Evolutionary conservation across 2,797 vertebrate genomes (phyloP).

Genomic region (Acomys russatus): DNA sequence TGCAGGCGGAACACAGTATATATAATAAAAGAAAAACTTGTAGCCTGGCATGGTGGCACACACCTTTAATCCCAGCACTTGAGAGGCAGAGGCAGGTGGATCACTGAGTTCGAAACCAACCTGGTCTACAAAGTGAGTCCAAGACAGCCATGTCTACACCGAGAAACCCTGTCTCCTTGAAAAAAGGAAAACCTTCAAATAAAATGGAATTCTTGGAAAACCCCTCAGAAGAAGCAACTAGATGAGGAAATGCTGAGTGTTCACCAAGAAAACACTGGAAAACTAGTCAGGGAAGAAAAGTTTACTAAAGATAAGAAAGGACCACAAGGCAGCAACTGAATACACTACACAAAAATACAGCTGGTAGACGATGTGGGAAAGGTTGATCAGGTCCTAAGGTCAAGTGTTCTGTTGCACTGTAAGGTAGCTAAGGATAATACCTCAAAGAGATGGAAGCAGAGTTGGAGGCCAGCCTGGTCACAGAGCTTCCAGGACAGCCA

Average conservation of each 20-base stretch:
- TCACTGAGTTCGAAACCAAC: too few relatives aligned
- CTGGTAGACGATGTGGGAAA: neutral
- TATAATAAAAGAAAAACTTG: too few relatives aligned
- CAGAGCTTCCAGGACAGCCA: neutral
- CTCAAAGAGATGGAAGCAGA: neutral
- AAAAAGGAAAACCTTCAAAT: constrained; percentile 43
- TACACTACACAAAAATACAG: neutral
- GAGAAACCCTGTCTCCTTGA: too few relatives aligned
- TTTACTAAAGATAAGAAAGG: neutral
- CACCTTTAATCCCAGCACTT: too few relatives aligned
- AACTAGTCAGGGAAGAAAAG: constrained; percentile 15
- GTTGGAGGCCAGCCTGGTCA: neutral
- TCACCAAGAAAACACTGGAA: constrained; percentile 16
- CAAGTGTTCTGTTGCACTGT: neutral
- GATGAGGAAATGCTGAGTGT: neutral
- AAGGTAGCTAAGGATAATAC: neutral
- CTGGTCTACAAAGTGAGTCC: too few relatives aligned
- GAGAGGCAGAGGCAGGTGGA: too few relatives aligned
- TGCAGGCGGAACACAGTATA: too few relatives aligned
- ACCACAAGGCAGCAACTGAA: neutral
- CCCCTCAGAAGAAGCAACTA: constrained; percentile 27
- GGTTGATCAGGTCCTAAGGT: neutral
- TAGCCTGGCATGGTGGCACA: too few relatives aligned
- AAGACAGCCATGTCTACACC: too few relatives aligned
- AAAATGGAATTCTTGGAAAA: constrained; percentile 14